phyloP scores from a whole-genome alignment of 2,888 invertebrate species.

The Nemotelus pantherinus region DNA sequence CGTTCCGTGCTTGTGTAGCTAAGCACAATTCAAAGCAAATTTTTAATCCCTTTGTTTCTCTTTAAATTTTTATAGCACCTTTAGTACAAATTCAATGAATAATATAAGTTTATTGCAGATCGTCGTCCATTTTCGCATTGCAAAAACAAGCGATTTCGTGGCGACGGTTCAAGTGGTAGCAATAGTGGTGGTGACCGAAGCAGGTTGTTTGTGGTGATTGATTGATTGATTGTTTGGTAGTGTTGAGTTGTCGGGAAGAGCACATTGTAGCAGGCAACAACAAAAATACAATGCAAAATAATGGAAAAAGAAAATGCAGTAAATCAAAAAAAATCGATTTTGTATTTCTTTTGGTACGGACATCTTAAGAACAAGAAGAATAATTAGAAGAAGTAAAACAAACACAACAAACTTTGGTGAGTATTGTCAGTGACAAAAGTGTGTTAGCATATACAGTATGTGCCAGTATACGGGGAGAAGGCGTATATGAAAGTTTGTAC shows the following conservation, averaged over 20 bases:
- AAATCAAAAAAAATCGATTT: conserved; percentile 34
- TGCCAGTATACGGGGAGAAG: too few relatives aligned
- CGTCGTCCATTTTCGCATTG: background rate
- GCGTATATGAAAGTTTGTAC: too few relatives aligned
- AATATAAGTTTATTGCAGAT: too few relatives aligned
- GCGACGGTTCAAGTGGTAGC: conserved; percentile 23
- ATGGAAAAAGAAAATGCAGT: conserved; percentile 13
- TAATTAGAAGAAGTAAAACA: too few relatives aligned
- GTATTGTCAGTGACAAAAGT: too few relatives aligned
- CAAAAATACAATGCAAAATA: conserved; percentile 40
- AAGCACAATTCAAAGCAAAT: conserved; percentile 26
- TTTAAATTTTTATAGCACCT: too few relatives aligned
- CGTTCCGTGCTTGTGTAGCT: background rate
- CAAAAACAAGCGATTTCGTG: conserved; percentile 3
- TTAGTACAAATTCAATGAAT: too few relatives aligned
- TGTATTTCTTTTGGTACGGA: background rate
- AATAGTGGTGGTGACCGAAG: conserved; percentile 20
- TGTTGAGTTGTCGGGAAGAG: conserved; percentile 26
- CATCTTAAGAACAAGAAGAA: too few relatives aligned
- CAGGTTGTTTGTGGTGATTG: background rate
- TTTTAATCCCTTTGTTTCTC: background rate
- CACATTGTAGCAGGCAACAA: conserved; percentile 42
- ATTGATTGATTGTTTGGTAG: background rate
- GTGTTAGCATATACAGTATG: too few relatives aligned
- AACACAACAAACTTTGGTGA: too few relatives aligned